phyloP scores from a whole-genome alignment of 92 coral and sea anemone species.

The Heteractis magnifica region DNA sequence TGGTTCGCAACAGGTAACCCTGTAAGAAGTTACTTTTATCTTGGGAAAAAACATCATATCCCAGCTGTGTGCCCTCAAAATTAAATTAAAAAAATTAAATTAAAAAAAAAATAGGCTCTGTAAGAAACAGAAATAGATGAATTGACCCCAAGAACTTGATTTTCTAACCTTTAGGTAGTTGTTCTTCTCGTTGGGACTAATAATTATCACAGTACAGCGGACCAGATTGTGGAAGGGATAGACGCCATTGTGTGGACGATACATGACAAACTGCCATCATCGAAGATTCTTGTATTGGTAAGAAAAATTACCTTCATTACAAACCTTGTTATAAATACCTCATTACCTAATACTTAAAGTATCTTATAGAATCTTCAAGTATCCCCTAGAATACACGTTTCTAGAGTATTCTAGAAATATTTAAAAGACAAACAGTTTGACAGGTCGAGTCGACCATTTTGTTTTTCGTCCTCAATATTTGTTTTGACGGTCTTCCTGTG shows the following conservation, averaged over 20 bases:
- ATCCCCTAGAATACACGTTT: background rate
- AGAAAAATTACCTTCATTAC: conserved; percentile 9
- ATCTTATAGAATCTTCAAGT: background rate
- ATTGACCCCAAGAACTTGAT: background rate
- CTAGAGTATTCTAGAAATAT: background rate
- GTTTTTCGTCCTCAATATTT: background rate
- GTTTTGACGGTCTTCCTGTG: background rate
- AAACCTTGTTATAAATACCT: background rate
- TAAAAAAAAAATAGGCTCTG: background rate
- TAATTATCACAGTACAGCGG: conserved; percentile 80
- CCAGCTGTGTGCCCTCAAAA: too few species aligned
- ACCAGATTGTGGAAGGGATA: conserved; percentile 89
- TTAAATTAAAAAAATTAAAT: too few species aligned
- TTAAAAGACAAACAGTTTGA: background rate
- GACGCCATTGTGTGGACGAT: conserved; percentile 85
- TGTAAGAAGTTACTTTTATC: too few species aligned
- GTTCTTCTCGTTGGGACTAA: conserved; percentile 86
- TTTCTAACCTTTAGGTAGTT: conserved; percentile 66
- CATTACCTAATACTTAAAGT: background rate
- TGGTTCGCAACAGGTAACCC: too few species aligned
- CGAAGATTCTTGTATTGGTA: conserved; percentile 87
- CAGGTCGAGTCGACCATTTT: background rate
- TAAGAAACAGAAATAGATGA: too few species aligned
- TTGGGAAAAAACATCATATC: too few species aligned
- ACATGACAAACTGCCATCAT: conserved; percentile 65